A percentile compares a stretch with the other conserved stretches of the same genome.
Conservation (phyloP, 2,888 invertebrate genomes). For the Napeogenes sylphis region DNA sequence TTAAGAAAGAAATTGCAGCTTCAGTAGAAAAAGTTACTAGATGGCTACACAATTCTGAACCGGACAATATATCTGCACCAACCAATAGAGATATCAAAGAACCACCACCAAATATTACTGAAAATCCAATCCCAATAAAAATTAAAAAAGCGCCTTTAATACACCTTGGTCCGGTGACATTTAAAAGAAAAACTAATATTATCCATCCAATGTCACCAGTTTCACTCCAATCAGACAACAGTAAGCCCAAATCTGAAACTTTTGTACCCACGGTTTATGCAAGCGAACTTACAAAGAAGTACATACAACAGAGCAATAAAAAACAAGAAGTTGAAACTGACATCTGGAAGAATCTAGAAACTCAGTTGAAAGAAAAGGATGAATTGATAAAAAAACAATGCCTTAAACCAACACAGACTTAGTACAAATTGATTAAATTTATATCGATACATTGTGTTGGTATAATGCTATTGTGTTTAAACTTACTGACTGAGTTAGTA, state of each 20-base stretch:
- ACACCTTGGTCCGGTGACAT: constrained; percentile 34
- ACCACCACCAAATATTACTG: background rate
- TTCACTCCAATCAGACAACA: constrained; percentile 13
- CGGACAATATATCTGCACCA: background rate
- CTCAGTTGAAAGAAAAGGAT: constrained; percentile 29
- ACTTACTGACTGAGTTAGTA: background rate
- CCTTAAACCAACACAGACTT: background rate
- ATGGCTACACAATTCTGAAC: constrained; percentile 32
- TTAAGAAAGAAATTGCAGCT: constrained; percentile 24
- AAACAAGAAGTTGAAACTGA: constrained; percentile 14
- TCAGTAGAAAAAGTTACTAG: constrained; percentile 36
- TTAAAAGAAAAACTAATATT: constrained; percentile 28
- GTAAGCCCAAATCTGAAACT: constrained; percentile 1
- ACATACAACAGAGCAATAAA: constrained; percentile 22
- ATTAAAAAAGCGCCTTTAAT: constrained; percentile 11
- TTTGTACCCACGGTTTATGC: constrained; percentile 33
- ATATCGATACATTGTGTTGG: no score
- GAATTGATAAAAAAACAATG: constrained; percentile 21
- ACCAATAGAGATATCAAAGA: background rate
- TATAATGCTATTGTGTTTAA: no score
- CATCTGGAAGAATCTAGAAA: constrained; percentile 31
- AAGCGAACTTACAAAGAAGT: constrained; percentile 29
- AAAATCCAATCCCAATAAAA: background rate
- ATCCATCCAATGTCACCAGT: constrained; percentile 23
- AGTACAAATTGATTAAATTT: no score